Conservation (phyloP, 37 sponge, comb jelly and placozoan species). For the Tethya wilhelma region DNA sequence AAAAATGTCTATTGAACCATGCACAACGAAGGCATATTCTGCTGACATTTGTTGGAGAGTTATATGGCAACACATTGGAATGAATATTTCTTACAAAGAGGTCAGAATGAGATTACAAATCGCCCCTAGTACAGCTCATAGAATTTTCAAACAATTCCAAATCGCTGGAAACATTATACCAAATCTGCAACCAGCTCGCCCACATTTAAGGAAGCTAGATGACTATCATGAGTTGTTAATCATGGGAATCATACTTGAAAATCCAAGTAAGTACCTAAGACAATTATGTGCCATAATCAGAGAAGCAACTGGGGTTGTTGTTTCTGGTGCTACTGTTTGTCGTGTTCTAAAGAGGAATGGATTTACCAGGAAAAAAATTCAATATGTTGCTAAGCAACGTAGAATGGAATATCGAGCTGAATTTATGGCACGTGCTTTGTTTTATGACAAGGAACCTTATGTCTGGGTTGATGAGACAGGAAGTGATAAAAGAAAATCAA, state of each 20-base stretch:
- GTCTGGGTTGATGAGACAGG: conserved; percentile 74
- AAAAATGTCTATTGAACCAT: too few species aligned
- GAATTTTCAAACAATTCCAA: conserved; percentile 37
- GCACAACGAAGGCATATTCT: too few species aligned
- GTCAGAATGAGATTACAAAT: conserved; percentile 26
- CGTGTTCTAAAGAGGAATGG: conserved; percentile 33
- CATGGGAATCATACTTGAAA: conserved; percentile 33
- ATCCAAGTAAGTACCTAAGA: conserved; percentile 40
- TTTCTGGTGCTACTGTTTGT: conserved; percentile 44
- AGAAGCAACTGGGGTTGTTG: conserved; percentile 19
- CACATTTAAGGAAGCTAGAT: conserved; percentile 5
- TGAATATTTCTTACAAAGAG: conserved; percentile 21
- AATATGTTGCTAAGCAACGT: conserved; percentile 40
- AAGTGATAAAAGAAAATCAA: conserved; percentile 24
- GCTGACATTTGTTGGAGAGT: conserved; percentile 58
- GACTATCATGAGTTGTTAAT: conserved; percentile 46
- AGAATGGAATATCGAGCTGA: conserved; percentile 21
- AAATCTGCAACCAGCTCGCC: background rate
- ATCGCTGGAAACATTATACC: conserved; percentile 1
- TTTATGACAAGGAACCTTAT: conserved; percentile 3
- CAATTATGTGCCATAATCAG: conserved; percentile 32
- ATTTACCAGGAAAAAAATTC: conserved; percentile 45
- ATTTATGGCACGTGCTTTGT: conserved; percentile 31
- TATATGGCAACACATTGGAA: conserved; percentile 38
- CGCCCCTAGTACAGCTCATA: conserved; percentile 39